Evolutionary conservation across 2,113 vertebrate genomes (phyloP).

Genomic region (Eulemur macaco): DNA sequence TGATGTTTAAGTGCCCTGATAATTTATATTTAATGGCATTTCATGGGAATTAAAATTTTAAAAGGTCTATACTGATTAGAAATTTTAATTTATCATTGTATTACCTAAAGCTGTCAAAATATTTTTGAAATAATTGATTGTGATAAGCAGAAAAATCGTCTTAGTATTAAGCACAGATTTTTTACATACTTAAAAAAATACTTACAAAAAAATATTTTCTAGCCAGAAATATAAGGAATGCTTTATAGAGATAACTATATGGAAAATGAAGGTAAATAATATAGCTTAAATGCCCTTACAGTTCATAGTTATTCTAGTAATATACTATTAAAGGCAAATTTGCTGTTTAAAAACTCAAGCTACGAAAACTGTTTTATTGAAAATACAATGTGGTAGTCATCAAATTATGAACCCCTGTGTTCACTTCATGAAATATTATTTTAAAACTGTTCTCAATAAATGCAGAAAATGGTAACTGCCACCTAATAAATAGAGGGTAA

Average conservation of each 20-base stretch:
- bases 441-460: not conserved
- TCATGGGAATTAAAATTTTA: conserved; percentile 65
- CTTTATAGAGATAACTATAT: not conserved
- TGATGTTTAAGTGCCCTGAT: conserved; percentile 42
- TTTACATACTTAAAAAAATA: not conserved
- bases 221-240: not conserved
- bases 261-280: not conserved
- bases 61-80: conserved; percentile 44
- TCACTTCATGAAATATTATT: not conserved
- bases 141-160: conserved; percentile 12
- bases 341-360: not conserved
- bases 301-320: not conserved
- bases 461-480: not conserved
- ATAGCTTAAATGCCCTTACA: not conserved
- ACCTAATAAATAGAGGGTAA: too few relatives aligned
- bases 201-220: not conserved
- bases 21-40: conserved; percentile 52
- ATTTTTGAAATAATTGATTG: not conserved
- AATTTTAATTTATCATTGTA: conserved; percentile 41
- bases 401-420: not conserved
- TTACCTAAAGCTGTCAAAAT: conserved; percentile 42
- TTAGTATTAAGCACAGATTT: not conserved
- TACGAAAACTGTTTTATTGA: not conserved
- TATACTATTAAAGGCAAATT: not conserved
- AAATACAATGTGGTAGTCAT: not conserved